Evolutionary conservation across 2,888 invertebrate species (phyloP).

Genomic region (Dryocosmus kuriphilus): DNA sequence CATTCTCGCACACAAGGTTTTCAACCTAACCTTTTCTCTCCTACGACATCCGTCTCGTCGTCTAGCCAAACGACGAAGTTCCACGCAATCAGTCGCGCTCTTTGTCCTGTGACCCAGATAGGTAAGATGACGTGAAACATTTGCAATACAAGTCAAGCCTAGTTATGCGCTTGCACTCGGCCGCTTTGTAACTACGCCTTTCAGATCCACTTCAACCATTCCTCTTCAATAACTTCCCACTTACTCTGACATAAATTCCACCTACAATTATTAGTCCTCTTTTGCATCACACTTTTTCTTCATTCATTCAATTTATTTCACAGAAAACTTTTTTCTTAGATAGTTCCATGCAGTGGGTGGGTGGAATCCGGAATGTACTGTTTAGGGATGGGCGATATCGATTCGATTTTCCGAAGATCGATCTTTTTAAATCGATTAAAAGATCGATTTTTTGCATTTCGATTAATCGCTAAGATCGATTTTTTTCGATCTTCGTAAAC

Average conservation of each 20-base stretch:
- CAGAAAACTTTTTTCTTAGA: neutral
- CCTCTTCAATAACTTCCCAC: conserved; percentile 34
- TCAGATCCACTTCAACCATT: conserved; percentile 29
- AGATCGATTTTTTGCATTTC: too few species aligned
- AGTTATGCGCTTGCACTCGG: conserved; percentile 24
- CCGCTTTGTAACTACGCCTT: conserved; percentile 11
- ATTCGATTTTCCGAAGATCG: too few species aligned
- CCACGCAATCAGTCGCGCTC: conserved; percentile 56
- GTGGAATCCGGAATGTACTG: too few species aligned
- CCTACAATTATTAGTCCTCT: neutral
- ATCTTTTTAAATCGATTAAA: too few species aligned
- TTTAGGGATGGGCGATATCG: too few species aligned
- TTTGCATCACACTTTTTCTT: neutral
- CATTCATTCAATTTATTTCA: neutral
- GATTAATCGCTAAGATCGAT: too few species aligned
- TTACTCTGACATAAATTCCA: conserved; percentile 22
- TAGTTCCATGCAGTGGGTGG: too few species aligned
- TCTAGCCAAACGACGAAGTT: conserved; percentile 58
- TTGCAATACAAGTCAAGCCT: conserved; percentile 27
- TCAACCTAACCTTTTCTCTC: too few species aligned
- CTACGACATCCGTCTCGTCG: conserved; percentile 54
- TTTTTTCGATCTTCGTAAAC: too few species aligned
- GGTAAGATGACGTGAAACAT: conserved; percentile 49
- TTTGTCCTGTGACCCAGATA: conserved; percentile 66
- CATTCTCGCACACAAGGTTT: conserved; percentile 1